Percentiles rank a stretch among this genome's conserved stretches.
Evolutionary conservation across 2,888 invertebrate species (phyloP).

Genomic region (Volucella bombylans): DNA sequence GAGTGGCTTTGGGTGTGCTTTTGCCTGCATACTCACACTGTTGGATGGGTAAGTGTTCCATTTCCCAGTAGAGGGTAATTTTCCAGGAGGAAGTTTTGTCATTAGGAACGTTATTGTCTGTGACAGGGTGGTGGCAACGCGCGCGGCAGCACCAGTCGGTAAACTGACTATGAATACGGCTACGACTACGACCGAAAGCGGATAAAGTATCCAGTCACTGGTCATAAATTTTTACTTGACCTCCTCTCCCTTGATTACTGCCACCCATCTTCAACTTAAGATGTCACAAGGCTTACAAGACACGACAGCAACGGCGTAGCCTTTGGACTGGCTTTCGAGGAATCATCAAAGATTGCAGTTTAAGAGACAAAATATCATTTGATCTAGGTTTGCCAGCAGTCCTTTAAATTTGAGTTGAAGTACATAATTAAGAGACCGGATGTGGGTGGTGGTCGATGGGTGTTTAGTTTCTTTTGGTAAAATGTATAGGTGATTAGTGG

Average conservation of each 20-base stretch:
- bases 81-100: conserved; percentile 55
- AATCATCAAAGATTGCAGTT: conserved; percentile 68
- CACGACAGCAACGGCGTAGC: background rate
- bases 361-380: conserved; percentile 64
- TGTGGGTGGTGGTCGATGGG: background rate
- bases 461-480: conserved; percentile 5
- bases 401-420: conserved; percentile 20
- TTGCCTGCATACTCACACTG: conserved; percentile 39
- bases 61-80: conserved; percentile 66
- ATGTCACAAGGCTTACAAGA: background rate
- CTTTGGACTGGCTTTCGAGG: conserved; percentile 59
- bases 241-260: conserved; percentile 53
- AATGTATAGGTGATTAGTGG: conserved; percentile 61
- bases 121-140: conserved; percentile 26
- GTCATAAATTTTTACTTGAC: conserved; percentile 70
- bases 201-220: conserved; percentile 65
- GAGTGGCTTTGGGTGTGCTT: conserved; percentile 16
- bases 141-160: background rate
- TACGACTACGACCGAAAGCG: background rate
- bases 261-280: background rate
- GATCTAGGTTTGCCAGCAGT: conserved; percentile 49
- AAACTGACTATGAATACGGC: too few species aligned
- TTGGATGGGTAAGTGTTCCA: conserved; percentile 40
- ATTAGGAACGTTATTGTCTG: conserved; percentile 70
- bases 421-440: conserved; percentile 44